A percentile compares a stretch with the other conserved stretches of the same genome.
Conservation (phyloP, 2,888 invertebrate species). For the Baronia brevicornis region DNA sequence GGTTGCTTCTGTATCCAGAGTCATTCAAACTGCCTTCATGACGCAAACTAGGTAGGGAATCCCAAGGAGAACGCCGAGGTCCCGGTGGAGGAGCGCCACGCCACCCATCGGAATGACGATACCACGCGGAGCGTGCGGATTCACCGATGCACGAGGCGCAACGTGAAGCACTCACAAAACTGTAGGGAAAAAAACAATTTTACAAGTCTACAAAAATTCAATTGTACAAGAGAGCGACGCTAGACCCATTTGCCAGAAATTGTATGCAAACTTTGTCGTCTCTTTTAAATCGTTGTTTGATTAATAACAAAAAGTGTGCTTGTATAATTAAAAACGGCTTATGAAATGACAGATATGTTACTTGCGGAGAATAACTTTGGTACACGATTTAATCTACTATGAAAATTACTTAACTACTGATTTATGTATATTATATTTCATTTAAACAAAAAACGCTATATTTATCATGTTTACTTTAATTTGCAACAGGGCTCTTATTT, state of each 20-base stretch:
- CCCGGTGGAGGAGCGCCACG: slow-evolving; percentile 72
- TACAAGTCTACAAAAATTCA: slow-evolving; percentile 4
- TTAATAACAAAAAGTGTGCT: too few relatives aligned
- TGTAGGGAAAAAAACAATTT: slow-evolving; percentile 26
- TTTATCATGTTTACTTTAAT: too few relatives aligned
- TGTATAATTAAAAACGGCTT: too few relatives aligned
- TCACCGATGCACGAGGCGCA: slow-evolving; percentile 94
- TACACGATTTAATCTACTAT: too few relatives aligned
- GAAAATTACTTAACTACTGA: too few relatives aligned
- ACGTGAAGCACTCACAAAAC: slow-evolving; percentile 77
- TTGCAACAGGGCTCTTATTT: too few relatives aligned
- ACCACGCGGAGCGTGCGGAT: slow-evolving; percentile 91
- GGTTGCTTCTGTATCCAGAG: slow-evolving; percentile 89
- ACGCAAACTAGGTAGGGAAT: slow-evolving; percentile 88
- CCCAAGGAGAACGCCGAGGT: slow-evolving; percentile 90
- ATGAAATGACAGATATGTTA: too few relatives aligned
- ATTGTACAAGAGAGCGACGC: slow-evolving; percentile 1
- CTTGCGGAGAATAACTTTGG: too few relatives aligned
- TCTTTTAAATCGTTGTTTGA: slow-evolving; percentile 6
- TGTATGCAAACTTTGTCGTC: not conserved
- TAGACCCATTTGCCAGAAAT: not conserved
- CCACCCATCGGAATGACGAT: slow-evolving; percentile 93
- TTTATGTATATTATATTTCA: slow-evolving; percentile 9
- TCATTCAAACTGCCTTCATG: slow-evolving; percentile 91
- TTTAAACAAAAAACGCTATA: slow-evolving; percentile 3